phyloP scores from a whole-genome alignment of 1,140 invertebrate species.

The Steinernema khuongi region DNA sequence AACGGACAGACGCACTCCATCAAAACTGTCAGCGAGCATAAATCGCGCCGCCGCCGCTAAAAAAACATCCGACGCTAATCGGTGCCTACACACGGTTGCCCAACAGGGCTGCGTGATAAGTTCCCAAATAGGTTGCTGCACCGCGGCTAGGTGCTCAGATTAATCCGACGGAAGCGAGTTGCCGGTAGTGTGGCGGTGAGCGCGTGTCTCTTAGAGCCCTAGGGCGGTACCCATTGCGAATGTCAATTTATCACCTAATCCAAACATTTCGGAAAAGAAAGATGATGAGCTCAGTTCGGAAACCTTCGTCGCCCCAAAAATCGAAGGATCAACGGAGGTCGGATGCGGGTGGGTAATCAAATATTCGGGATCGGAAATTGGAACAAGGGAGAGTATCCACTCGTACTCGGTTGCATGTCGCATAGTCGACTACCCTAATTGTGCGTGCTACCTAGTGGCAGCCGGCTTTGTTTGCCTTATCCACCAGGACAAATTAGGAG shows the following conservation, averaged over 20 bases:
- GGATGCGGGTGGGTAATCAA: not conserved
- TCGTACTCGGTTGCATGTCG: too few species aligned
- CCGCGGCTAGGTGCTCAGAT: too few species aligned
- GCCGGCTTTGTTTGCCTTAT: too few species aligned
- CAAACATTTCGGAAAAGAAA: slow-evolving; percentile 5
- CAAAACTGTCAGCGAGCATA: not conserved
- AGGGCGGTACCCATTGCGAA: not conserved
- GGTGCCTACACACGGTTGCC: not conserved
- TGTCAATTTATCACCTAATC: slow-evolving; percentile 21
- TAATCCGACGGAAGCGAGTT: not conserved
- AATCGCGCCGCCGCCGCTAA: not conserved
- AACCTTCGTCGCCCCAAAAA: not conserved
- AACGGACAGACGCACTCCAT: not conserved
- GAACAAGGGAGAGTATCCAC: slow-evolving; percentile 8
- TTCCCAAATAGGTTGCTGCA: too few species aligned
- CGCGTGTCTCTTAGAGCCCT: not conserved
- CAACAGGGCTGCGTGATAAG: not conserved
- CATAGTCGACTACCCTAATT: too few species aligned
- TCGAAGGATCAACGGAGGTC: not conserved
- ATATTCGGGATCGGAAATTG: not conserved
- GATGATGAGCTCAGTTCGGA: not conserved
- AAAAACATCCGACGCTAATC: slow-evolving; percentile 5
- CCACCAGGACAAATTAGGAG: too few species aligned
- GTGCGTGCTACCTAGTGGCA: too few species aligned
- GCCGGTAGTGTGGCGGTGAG: not conserved